Conservation (phyloP, 1,140 invertebrate genomes). For the Drosophila ironensis region DNA sequence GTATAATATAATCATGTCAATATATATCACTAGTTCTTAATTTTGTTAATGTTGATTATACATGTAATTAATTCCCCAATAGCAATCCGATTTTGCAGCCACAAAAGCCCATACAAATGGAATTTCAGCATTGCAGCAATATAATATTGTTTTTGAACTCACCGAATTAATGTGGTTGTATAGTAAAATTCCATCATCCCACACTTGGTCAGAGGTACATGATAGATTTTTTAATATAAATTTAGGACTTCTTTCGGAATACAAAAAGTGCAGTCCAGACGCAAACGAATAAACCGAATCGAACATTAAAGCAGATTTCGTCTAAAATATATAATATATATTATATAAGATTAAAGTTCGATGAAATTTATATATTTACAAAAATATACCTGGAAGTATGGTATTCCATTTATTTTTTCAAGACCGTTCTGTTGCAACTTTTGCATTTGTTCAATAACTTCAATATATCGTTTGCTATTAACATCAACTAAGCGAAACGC, state of each 20-base stretch:
- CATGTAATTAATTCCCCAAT: no score
- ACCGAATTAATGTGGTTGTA: slow-evolving; percentile 96
- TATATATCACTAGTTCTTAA: no score
- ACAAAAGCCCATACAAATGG: no score
- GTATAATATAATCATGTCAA: no score
- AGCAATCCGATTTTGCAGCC: no score
- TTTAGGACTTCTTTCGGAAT: slow-evolving; percentile 87
- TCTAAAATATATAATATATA: slow-evolving; percentile 84
- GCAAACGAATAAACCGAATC: slow-evolving; percentile 95
- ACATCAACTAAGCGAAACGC: slow-evolving; percentile 93
- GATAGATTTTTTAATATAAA: slow-evolving; percentile 90
- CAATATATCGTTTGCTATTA: slow-evolving; percentile 88
- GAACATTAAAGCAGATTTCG: slow-evolving; percentile 94
- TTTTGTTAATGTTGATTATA: no score
- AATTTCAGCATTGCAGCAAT: no score
- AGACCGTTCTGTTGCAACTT: slow-evolving; percentile 86
- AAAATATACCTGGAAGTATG: slow-evolving; percentile 65
- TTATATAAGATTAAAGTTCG: neutral
- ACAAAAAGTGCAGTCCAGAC: slow-evolving; percentile 86
- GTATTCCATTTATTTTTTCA: slow-evolving; percentile 55
- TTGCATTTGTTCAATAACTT: slow-evolving; percentile 92
- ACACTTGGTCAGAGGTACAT: slow-evolving; percentile 91
- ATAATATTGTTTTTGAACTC: slow-evolving; percentile 57
- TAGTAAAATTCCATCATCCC: slow-evolving; percentile 92
- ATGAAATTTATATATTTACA: neutral